These are phyloP conservation scores for Sanderia malayensis DNA, from an alignment of 30 jellyfish, hydroid and myxozoan species.

Conservation along the genomic window DNA sequence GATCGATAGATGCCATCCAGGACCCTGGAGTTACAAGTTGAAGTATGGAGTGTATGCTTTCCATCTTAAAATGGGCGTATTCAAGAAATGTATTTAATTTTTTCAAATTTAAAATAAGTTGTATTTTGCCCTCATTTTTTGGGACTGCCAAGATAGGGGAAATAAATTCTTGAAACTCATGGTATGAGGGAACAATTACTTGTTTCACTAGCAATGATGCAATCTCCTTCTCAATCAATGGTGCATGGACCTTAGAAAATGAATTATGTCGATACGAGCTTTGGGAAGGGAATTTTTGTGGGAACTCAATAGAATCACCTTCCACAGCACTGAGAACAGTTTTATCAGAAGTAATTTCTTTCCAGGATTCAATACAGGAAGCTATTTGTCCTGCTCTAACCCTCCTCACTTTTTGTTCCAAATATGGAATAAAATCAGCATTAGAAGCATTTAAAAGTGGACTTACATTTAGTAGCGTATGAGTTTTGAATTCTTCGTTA, in stretches of 20 bases:
- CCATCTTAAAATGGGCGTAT: constrained; percentile 58
- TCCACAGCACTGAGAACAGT: constrained; percentile 7
- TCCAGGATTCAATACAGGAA: neutral
- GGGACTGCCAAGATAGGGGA: constrained; percentile 54
- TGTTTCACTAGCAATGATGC: constrained; percentile 4
- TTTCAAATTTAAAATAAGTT: constrained; percentile 34
- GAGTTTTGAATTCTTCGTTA: constrained; percentile 4
- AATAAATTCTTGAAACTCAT: constrained; percentile 17
- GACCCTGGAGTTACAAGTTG: constrained; percentile 21
- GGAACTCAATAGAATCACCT: constrained; percentile 16
- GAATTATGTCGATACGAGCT: neutral
- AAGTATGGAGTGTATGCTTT: constrained; percentile 18
- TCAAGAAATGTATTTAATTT: constrained; percentile 17
- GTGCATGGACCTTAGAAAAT: neutral
- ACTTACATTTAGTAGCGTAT: neutral
- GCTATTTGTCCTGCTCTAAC: constrained; percentile 25
- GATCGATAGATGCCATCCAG: constrained; percentile 60
- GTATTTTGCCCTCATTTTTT: constrained; percentile 20
- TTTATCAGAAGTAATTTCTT: constrained; percentile 4
- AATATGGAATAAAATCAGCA: neutral
- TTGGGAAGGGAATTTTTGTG: neutral
- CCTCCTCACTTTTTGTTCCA: neutral
- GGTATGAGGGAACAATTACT: neutral
- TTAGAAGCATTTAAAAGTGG: no score
- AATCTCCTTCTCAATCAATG: constrained; percentile 6